A percentile compares a stretch with the other conserved stretches of the same genome.
phyloP scores from a whole-genome alignment of 2,113 vertebrate species.

The Camelus dromedarius region DNA sequence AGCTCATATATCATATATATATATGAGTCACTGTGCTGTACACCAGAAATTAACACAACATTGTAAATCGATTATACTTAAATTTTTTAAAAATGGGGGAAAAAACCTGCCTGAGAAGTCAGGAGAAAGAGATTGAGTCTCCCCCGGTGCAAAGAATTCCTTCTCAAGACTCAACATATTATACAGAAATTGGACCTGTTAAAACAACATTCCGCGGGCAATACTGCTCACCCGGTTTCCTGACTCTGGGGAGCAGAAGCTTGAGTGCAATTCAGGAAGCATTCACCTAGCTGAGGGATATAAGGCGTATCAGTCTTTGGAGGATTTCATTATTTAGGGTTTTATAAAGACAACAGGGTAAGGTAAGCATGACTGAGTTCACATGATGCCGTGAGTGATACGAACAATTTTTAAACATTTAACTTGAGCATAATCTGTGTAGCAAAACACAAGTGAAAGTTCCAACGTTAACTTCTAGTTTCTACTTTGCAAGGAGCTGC shows the following conservation, averaged over 20 bases:
- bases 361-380: background rate
- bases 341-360: background rate
- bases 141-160: background rate
- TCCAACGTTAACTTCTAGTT: background rate
- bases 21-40: too few relatives aligned
- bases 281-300: background rate
- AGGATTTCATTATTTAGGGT: background rate
- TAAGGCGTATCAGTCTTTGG: background rate
- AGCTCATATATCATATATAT: too few relatives aligned
- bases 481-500: background rate
- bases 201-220: background rate
- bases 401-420: background rate
- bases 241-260: background rate
- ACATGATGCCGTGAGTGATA: background rate
- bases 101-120: background rate
- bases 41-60: too few relatives aligned
- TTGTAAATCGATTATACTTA: too few relatives aligned
- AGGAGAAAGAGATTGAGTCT: background rate
- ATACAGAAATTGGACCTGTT: background rate
- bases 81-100: too few relatives aligned
- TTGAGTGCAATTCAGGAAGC: background rate
- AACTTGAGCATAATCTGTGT: background rate
- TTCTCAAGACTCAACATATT: background rate
- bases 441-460: background rate
- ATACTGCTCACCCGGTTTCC: background rate